A percentile compares a stretch with the other conserved stretches of the same genome.
These are phyloP conservation scores for Solenodon paradoxus DNA, from an alignment of 2,113 vertebrate genomes.

Conservation along the genomic window DNA sequence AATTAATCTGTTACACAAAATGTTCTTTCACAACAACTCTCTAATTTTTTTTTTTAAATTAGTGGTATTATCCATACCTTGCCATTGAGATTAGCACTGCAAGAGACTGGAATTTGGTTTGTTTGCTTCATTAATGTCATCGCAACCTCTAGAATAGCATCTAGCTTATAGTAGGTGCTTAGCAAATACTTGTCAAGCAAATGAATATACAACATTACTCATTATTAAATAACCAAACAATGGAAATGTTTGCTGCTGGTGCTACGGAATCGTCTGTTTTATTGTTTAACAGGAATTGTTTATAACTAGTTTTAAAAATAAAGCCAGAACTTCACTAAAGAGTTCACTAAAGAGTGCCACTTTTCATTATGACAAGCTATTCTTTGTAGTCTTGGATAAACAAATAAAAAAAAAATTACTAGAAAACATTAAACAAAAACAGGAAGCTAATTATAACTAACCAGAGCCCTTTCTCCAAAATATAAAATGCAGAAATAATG, in stretches of 20 bases:
- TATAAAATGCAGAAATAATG: not conserved
- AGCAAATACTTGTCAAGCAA: constrained; percentile 9
- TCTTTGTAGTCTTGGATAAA: not conserved
- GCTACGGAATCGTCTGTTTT: not conserved
- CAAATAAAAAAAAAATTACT: not conserved
- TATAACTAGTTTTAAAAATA: constrained; percentile 3
- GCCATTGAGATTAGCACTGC: not conserved
- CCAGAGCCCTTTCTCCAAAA: not conserved
- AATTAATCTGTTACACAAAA: not conserved
- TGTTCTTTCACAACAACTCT: not conserved
- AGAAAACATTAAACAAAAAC: not conserved
- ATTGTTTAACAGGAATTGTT: not conserved
- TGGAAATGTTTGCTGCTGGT: not conserved
- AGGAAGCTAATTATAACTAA: constrained; percentile 2
- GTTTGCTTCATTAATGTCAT: not conserved
- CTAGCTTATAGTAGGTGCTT: not conserved
- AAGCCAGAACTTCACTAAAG: not conserved
- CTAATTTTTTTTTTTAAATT: not conserved
- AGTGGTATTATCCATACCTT: not conserved
- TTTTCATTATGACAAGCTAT: not conserved
- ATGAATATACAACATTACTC: not conserved
- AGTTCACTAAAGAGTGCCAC: not conserved
- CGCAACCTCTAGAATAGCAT: not conserved
- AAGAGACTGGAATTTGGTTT: not conserved
- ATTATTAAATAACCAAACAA: not conserved